Base-by-base conservation (phyloP, 1,140 invertebrate genomes). In the Probaryconus sp. region DNA sequence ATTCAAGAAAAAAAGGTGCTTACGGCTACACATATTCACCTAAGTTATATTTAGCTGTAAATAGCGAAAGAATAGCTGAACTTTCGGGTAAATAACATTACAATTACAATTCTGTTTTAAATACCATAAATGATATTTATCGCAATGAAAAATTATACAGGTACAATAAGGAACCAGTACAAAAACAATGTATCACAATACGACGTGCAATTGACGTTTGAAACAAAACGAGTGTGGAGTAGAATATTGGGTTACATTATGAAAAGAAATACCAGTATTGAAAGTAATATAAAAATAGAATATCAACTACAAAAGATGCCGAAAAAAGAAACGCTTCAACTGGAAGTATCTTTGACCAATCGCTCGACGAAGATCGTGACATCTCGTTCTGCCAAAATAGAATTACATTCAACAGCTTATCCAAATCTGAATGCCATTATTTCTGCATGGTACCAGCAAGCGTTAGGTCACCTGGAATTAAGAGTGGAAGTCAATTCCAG, bases 351-450 rank as follows among this genome's bases (percentile, higher is more conserved):
- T 3, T 76, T 93, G n/a, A 89, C 89, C 1, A 91, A 94, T 80
- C 89, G 90, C 30, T 89, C 91, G 0, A 89, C 88, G 0, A 91
- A 91, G 77, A 89, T 89, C 0, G 88, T 93, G 48, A 89, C 91
- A 9, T 89, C 89, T 31, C 85, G 87, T 31, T 79, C 85, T 2
- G 92, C 91, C 0, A 90, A 92, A 56, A 78, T 94, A 33, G 89
- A 91, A 24, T 83, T 95, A 30, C 89, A 91, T 13, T 93, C 92
- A 5, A 91, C 92, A 0, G 92, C 93, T 0, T 95, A 95, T 88
- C 92, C 93, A 0, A 89, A 92, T 42, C 89, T 94, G 4, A 94
- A 95, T 79, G 92, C 94, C 43, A 90, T 91, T 18, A 85, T 92
- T n/a, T 89, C 90, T 5, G 80, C 91, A 0, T 91, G 89, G 78